These are phyloP conservation scores for Polyommatus icarus DNA, from an alignment of 2,888 invertebrate species.

Conservation along the genomic window DNA sequence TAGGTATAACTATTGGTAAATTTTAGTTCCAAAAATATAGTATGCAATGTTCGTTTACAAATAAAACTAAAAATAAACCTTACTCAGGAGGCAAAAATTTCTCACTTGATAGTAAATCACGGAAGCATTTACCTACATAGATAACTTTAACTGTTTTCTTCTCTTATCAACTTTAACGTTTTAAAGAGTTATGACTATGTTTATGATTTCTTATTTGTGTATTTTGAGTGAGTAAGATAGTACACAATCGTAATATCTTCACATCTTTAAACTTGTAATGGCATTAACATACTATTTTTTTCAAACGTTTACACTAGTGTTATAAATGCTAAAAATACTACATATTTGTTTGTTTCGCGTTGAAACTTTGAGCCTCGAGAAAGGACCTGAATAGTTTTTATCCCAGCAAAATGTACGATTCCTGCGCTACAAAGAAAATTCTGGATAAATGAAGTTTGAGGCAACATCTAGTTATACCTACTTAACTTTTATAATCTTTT, in stretches of 20 bases:
- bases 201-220: neutral
- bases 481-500: too few species aligned
- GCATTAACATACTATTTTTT: too few species aligned
- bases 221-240: neutral
- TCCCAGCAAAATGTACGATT: neutral
- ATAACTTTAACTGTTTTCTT: conserved; percentile 10
- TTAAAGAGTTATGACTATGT: neutral
- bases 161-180: conserved; percentile 14
- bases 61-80: neutral
- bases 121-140: conserved; percentile 13
- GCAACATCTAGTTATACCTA: too few species aligned
- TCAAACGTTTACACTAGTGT: too few species aligned
- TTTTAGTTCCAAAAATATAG: neutral
- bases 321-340: too few species aligned
- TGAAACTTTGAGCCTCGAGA: too few species aligned
- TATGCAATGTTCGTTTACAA: neutral
- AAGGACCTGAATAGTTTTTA: neutral
- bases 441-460: too few species aligned
- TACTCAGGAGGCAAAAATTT: conserved; percentile 16
- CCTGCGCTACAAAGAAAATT: neutral
- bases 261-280: neutral
- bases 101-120: conserved; percentile 26
- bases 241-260: too few species aligned
- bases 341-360: too few species aligned
- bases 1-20: neutral